A percentile compares a stretch with the other conserved stretches of the same genome.
These are phyloP conservation scores for Bucco capensis DNA, from an alignment of 2,113 vertebrate species.

Conservation along the genomic window DNA sequence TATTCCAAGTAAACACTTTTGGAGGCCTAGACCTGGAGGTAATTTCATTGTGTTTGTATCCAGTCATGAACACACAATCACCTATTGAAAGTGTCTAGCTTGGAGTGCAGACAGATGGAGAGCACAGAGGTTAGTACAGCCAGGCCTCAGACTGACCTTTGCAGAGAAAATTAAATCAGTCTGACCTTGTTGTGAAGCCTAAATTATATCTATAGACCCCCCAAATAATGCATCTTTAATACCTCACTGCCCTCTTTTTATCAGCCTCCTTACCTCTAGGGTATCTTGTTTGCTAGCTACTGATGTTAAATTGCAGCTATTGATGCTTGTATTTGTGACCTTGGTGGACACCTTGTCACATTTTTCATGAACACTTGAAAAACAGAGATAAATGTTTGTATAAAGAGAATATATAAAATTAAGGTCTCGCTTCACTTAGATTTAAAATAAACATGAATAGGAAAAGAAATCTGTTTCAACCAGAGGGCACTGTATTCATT, in stretches of 20 bases:
- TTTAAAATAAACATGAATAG: conserved; percentile 25
- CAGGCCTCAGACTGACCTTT: conserved; percentile 71
- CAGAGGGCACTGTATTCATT: background rate
- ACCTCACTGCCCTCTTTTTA: conserved; percentile 62
- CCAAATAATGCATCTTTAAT: conserved; percentile 69
- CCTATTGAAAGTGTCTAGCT: conserved; percentile 70
- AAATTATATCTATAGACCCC: conserved; percentile 67
- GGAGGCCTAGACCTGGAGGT: conserved; percentile 11
- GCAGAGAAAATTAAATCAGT: conserved; percentile 67
- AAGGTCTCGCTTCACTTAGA: conserved; percentile 23
- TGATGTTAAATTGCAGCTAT: conserved; percentile 59
- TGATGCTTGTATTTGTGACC: conserved; percentile 59
- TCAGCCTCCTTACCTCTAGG: conserved; percentile 60
- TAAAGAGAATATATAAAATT: conserved; percentile 5
- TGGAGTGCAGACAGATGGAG: conserved; percentile 63
- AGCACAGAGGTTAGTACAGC: conserved; percentile 66
- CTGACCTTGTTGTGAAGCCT: conserved; percentile 62
- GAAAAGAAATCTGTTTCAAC: conserved; percentile 28
- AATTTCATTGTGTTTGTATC: conserved; percentile 66
- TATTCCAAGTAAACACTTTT: background rate
- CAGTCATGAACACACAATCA: conserved; percentile 69
- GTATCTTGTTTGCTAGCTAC: conserved; percentile 64
- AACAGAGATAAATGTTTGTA: background rate
- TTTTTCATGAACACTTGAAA: conserved; percentile 34
- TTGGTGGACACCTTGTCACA: conserved; percentile 52